Base-by-base conservation (phyloP, 2,888 invertebrate genomes). In the Volucella bombylans region DNA sequence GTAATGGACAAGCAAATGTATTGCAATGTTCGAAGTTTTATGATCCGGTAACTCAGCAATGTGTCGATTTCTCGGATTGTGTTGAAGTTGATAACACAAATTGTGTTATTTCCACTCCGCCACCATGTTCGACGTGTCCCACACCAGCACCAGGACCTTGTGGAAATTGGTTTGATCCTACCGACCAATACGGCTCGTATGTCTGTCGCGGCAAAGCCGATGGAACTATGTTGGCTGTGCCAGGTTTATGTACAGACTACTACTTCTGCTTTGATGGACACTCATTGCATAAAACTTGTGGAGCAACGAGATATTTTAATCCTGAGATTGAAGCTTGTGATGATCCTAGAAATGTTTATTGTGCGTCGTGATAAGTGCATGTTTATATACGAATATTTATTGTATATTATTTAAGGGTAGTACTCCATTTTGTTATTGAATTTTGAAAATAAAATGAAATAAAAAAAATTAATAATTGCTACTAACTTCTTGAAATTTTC, bases 161-260 rank as follows among this genome's bases (percentile, higher is more conserved):
- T 59, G 81, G 81, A 2, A 81, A 57, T 59, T 82, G 71, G 71
- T 82, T 61, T 41, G 55, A 82, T 67, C 71, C 76, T 50, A 89
- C 88, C 41, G 67, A 83, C 9, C 67, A 89, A 0, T 90, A 90
- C 38, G 88, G 88, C 1, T 88, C 88, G 23, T 90, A 81, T 72
- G 87, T 90, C 1, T 90, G 90, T 62, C 78, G 78, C 6, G 62
- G 82, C 2, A 89, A 90, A 68, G 11, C 61, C 0, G 76, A 90
- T 69, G 90, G 90, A 31, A 89, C 88, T 73, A 88, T 88, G 6
- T 82, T 88, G 4, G 55, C 90, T 3, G 89, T 89, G 6, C 90
- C 90, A 2, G 89, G 89, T 9, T 90, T 90, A 69, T 90, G 90
- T 67, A 88, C 87, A 0, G 86, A 88, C 57, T 90, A 88, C 87